These are phyloP conservation scores for Apteryx owenii DNA, from an alignment of 2,113 vertebrate species.

Conservation along the genomic window DNA sequence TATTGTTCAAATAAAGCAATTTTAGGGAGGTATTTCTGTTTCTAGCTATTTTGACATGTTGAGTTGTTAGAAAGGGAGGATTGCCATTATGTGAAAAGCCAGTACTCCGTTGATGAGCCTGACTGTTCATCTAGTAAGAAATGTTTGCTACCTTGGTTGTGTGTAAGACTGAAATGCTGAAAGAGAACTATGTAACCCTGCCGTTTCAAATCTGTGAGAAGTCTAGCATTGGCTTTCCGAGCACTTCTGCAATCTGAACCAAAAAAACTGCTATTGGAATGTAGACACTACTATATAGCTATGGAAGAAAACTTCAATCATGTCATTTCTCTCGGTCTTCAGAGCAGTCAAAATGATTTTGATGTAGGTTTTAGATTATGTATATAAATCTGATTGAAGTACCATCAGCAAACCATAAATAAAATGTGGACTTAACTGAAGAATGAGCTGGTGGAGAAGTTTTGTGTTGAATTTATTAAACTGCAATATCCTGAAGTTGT, in stretches of 20 bases:
- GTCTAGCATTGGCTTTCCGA: constrained; percentile 20
- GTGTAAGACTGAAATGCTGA: background rate
- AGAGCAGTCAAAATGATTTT: constrained; percentile 56
- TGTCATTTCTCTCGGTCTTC: constrained; percentile 55
- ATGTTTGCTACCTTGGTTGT: background rate
- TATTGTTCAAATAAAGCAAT: fast-evolving
- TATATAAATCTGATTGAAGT: constrained; percentile 54
- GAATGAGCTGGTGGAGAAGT: constrained; percentile 49
- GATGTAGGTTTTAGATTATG: constrained; percentile 61
- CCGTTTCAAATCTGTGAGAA: background rate
- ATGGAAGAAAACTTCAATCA: constrained; percentile 25
- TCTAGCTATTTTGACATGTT: fast-evolving
- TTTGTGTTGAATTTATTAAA: constrained; percentile 57
- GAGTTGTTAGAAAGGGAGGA: background rate
- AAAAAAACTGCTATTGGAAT: constrained; percentile 43
- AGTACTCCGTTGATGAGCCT: background rate
- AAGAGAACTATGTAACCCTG: constrained; percentile 17
- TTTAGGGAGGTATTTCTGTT: fast-evolving
- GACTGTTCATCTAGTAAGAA: background rate
- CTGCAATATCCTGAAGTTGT: background rate
- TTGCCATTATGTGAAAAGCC: background rate
- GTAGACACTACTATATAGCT: constrained; percentile 32
- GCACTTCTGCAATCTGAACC: constrained; percentile 47
- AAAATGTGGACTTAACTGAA: constrained; percentile 69
- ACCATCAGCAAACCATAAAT: constrained; percentile 60